phyloP scores from a whole-genome alignment of 2,797 vertebrate genomes.

The Esox lucius region DNA sequence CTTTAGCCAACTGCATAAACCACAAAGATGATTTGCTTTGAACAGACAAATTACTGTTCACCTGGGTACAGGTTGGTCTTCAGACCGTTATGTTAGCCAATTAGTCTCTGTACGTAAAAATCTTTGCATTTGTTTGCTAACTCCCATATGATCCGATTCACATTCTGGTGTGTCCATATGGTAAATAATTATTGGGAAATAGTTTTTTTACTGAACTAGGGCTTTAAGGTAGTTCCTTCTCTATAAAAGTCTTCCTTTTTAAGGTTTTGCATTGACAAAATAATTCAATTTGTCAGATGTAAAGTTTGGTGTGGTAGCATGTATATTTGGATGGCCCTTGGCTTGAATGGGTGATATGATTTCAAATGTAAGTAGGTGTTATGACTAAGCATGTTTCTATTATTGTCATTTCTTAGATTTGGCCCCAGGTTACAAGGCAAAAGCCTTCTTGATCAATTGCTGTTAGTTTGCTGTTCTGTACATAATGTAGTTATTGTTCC shows the following conservation, averaged over 20 bases:
- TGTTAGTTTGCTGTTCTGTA: constrained; percentile 5
- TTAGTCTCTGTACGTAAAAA: no score
- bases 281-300: constrained; percentile 9
- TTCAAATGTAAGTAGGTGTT: constrained; percentile 15
- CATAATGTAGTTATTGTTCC: constrained; percentile 1
- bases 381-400: constrained; percentile 35
- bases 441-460: neutral
- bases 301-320: constrained; percentile 8
- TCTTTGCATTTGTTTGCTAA: no score
- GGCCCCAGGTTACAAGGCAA: neutral
- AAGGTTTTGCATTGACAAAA: neutral
- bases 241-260: neutral
- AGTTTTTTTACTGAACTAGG: no score
- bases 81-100: no score
- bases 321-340: constrained; percentile 8
- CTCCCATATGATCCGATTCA: no score
- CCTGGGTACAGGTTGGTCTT: no score
- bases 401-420: constrained; percentile 18
- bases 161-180: no score
- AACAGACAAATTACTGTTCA: no score
- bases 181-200: no score
- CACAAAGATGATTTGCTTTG: no score
- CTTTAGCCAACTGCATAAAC: no score
- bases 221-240: neutral
- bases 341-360: neutral